Evolutionary conservation across 2,797 vertebrate genomes (phyloP).

Genomic region (Cossypha polioptera): DNA sequence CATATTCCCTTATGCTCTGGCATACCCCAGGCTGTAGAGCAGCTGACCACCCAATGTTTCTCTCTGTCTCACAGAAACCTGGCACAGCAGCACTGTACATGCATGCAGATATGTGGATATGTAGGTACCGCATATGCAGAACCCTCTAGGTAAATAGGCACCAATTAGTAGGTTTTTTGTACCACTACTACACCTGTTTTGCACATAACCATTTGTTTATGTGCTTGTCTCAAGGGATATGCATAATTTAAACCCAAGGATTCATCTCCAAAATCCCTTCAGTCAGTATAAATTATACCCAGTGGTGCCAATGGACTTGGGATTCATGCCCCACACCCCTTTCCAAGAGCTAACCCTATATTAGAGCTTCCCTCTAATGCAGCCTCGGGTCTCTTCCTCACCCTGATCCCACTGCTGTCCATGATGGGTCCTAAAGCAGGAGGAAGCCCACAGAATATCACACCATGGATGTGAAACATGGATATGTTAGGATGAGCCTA

Average conservation of each 20-base stretch:
- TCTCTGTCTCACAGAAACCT: neutral
- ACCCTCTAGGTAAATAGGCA: neutral
- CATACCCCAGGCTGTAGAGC: neutral
- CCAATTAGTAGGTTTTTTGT: neutral
- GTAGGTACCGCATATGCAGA: neutral
- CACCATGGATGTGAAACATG: neutral
- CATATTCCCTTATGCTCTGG: neutral
- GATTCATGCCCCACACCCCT: neutral
- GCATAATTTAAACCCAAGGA: neutral
- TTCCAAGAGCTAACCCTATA: neutral
- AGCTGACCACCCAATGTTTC: accelerated
- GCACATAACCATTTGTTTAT: neutral
- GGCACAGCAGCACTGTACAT: neutral
- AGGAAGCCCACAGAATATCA: neutral
- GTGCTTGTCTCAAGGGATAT: neutral
- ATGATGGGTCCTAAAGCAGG: neutral
- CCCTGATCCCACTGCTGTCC: neutral
- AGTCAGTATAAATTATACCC: neutral
- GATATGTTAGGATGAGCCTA: neutral
- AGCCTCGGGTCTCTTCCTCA: neutral
- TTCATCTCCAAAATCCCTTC: neutral
- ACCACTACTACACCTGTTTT: neutral
- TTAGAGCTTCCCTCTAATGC: neutral
- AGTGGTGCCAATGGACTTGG: neutral
- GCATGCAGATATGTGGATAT: accelerated